phyloP scores from a whole-genome alignment of 1,140 invertebrate species.

The Maniola jurtina region DNA sequence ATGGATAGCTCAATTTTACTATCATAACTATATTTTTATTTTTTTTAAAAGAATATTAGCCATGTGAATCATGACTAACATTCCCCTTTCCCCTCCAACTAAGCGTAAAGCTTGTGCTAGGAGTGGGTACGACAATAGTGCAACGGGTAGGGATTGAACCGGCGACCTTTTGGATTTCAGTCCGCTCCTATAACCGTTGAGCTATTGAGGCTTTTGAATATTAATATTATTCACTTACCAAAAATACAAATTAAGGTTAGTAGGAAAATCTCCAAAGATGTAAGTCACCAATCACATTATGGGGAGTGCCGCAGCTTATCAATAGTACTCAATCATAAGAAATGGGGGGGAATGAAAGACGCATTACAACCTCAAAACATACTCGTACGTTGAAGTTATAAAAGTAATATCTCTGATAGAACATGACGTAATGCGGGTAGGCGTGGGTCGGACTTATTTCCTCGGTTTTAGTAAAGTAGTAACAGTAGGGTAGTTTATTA shows the following conservation, averaged over 20 bases:
- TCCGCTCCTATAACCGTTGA: no score
- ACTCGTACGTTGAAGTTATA: no score
- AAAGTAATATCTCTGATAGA: background rate
- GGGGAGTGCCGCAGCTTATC: background rate
- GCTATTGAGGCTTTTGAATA: no score
- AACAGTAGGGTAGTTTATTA: background rate
- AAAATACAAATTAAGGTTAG: background rate
- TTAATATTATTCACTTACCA: background rate
- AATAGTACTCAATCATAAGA: background rate
- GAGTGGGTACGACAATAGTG: no score
- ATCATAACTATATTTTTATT: no score
- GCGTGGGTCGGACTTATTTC: conserved; percentile 12
- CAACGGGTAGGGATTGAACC: no score
- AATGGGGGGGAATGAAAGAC: background rate
- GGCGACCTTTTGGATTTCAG: no score
- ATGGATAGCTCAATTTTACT: background rate
- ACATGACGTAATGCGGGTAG: conserved; percentile 22
- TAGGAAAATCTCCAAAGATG: background rate
- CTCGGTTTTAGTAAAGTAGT: background rate
- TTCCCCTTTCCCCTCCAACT: no score
- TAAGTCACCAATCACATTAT: conserved; percentile 3
- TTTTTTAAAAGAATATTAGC: no score
- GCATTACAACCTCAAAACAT: no score
- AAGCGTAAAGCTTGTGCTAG: no score
- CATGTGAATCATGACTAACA: no score